Evolutionary conservation across 1,140 invertebrate genomes (phyloP), one percentile per base, ranked within the genome.

Genomic region (Planococcus citri): DNA sequence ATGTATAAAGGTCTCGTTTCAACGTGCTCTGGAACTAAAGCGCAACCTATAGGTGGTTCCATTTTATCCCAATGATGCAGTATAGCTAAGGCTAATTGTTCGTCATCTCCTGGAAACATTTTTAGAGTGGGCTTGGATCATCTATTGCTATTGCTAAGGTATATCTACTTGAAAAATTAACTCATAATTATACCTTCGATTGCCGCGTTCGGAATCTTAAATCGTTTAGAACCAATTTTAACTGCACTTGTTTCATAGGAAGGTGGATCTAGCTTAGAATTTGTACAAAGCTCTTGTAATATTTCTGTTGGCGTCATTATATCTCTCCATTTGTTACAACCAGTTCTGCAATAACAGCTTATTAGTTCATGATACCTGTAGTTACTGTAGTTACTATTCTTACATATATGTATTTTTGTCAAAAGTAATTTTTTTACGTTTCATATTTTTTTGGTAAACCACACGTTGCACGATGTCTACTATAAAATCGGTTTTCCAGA

Each of bases 401-500:
- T n/a, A n/a, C n/a, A n/a, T n/a, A n/a, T n/a, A n/a, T 64, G 2
- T 24, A 6, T 20, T 58, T 20, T 24, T 58, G 17, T 64, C 27
- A n/a, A n/a, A n/a, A n/a, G 22, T 3, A 22, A 17, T 25, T 25
- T 8, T 68, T 8, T 82, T 81, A 94, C 90, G 88, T 85, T 80
- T 95, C 91, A 79, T 93, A 95, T 82, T 86, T 87, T 68, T 82
- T 81, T 0, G 88, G 79, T n/a, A 95, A 76, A 0, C 92, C 93
- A 79, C 91, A 94, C 0, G 88, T 91, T 8, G 90, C 91, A 70
- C 91, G 78, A 76, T 94, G 91, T 68, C 86, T 83, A 72, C 90
- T 92, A 74, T 93, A 94, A 78, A 92, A 95, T 72, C 93, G 81
- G 81, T 95, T 94, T 79, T 95, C 93, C 21, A 95, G 80, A 78